These are phyloP conservation scores for Myotis findleyi DNA, from an alignment of 2,797 vertebrate species.

Conservation along the genomic window DNA sequence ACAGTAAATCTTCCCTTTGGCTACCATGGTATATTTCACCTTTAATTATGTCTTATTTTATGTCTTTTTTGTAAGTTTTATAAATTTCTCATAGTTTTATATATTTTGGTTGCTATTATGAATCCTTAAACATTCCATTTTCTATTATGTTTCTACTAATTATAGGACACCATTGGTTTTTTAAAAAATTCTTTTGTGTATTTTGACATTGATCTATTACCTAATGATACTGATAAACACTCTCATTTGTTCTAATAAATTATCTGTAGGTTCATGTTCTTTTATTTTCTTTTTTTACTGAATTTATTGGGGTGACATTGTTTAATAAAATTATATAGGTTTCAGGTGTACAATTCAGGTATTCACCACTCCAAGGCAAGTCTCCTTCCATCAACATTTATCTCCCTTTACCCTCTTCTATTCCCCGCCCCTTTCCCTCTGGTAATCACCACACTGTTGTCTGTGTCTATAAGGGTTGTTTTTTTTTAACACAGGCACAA, in stretches of 20 bases:
- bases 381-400: not conserved
- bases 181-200: not conserved
- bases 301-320: not conserved
- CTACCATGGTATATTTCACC: not conserved
- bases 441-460: not conserved
- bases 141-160: slow-evolving; percentile 1
- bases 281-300: not conserved
- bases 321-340: not conserved
- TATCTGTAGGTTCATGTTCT: not conserved
- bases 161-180: not conserved
- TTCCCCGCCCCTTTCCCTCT: not conserved
- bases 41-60: slow-evolving; percentile 3
- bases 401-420: not conserved
- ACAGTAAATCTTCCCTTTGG: not conserved
- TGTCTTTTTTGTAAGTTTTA: not conserved
- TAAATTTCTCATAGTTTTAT: not conserved
- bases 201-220: not conserved
- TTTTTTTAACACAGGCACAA: not conserved
- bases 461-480: not conserved
- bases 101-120: not conserved
- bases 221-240: not conserved
- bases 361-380: not conserved
- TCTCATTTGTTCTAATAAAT: not conserved
- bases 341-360: not conserved
- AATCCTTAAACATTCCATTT: not conserved